phyloP scores from a whole-genome alignment of 2,797 vertebrate species.

The Megaceryle alcyon region DNA sequence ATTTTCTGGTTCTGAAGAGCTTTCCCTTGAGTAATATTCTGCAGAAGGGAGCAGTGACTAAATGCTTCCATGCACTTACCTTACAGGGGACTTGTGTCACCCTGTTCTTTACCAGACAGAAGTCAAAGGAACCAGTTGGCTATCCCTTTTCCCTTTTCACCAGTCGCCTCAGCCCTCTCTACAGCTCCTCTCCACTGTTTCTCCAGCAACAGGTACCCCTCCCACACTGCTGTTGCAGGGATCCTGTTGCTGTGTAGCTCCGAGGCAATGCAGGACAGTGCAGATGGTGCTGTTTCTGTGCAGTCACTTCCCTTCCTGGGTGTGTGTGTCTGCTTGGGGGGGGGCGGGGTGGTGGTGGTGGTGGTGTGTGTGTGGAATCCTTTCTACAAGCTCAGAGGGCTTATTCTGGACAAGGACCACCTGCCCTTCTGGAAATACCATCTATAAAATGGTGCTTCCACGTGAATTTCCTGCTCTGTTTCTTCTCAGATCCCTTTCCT shows the following conservation, averaged over 20 bases:
- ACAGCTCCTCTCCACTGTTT: not conserved
- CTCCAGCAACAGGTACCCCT: not conserved
- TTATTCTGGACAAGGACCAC: not conserved
- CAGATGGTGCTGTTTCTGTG: not conserved
- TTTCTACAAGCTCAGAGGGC: no score
- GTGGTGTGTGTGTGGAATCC: not conserved
- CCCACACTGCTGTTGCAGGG: not conserved
- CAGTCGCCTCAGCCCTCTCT: not conserved
- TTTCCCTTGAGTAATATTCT: not conserved
- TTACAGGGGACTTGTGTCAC: not conserved
- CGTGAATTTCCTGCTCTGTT: not conserved
- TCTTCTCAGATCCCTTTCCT: not conserved
- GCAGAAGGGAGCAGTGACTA: not conserved
- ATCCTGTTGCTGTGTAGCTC: not conserved
- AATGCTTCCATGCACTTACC: not conserved
- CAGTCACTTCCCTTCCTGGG: not conserved
- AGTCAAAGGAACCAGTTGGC: not conserved
- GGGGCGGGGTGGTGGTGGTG: not conserved
- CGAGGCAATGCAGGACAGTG: not conserved
- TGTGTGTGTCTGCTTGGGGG: not conserved
- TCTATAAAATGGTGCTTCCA: not conserved
- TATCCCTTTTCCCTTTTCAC: no score
- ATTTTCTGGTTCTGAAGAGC: not conserved
- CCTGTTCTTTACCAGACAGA: not conserved
- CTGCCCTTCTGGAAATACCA: not conserved